Evolutionary conservation across 2,113 vertebrate species (phyloP).

Genomic region (Embiotoca jacksoni): DNA sequence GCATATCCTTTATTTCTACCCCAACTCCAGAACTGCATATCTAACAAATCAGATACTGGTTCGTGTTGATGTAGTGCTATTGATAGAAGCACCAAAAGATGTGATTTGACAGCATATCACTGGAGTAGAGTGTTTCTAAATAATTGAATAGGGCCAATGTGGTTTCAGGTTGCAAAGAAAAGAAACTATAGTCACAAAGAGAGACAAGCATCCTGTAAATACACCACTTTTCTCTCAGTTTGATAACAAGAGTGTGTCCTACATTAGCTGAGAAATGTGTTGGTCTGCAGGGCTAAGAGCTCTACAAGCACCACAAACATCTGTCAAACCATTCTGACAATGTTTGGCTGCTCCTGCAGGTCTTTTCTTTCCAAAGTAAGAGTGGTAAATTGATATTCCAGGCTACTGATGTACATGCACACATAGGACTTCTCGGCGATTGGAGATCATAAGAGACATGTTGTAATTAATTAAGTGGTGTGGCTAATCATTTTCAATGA

Average conservation of each 20-base stretch:
- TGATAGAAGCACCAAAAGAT: background rate
- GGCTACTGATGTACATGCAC: slow-evolving; percentile 11
- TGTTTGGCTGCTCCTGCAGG: slow-evolving; percentile 19
- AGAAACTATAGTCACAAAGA: background rate
- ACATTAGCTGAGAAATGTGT: slow-evolving; percentile 8
- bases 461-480: slow-evolving; percentile 35
- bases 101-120: slow-evolving; percentile 10
- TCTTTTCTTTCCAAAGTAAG: slow-evolving; percentile 3
- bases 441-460: slow-evolving; percentile 21
- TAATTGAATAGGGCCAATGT: slow-evolving; percentile 9
- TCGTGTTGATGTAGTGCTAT: background rate
- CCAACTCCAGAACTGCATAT: background rate
- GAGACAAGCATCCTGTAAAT: slow-evolving; percentile 6
- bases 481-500: slow-evolving; percentile 13
- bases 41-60: background rate
- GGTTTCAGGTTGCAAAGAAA: slow-evolving; percentile 35
- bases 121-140: slow-evolving; percentile 27
- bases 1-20: no score
- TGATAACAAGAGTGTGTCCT: slow-evolving; percentile 16
- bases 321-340: slow-evolving; percentile 8
- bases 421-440: background rate
- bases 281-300: background rate
- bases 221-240: slow-evolving; percentile 20
- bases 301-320: slow-evolving; percentile 20
- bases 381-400: background rate